Evolutionary conservation across 2,113 vertebrate species (phyloP), one percentile per base, ranked within the genome.

Genomic region (Girardinichthys multiradiatus): DNA sequence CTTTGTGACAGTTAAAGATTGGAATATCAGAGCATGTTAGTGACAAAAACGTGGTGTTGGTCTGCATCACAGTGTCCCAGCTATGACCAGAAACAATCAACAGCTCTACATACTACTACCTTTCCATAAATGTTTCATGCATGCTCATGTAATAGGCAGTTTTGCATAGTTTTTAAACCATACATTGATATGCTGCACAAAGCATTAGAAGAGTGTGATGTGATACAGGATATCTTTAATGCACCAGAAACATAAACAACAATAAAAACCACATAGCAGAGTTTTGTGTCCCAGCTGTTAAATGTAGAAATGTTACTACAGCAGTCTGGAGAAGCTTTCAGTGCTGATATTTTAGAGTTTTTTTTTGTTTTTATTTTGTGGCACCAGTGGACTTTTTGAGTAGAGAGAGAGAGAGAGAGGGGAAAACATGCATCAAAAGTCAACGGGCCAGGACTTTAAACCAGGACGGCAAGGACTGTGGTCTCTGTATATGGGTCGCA

Each of bases 151-250:
- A 69, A 79, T 82, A 83, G 81, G 64, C 79, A 76, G 74, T 58
- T 15, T 63, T 79, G 89, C 75, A 89, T 89, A 72, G 75, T 80
- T 90, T 87, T 29, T 73, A 74, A 60, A 26, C 86, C 90, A 87
- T 90, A 90, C 89, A 83, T 89, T 90, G 84, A 80, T 27, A 0
- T 57, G 73, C 74, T 64, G 72, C 57, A n/a, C 54, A n/a, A 67
- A 86, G 72, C 72, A 68, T 72, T 19, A 17, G 57, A 76, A 28
- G 59, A 72, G 45, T 29, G 61, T 13, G 42, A 48, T 39, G 68
- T 74, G 11, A 74, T 54, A 78, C 69, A 57, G 74, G 71, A 65
- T 78, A 70, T 10, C 21, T 39, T 63, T 77, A 74, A 71, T 26
- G 65, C 58, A 57, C 26, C 69, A 64, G 54, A 57, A 79, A 74